Evolutionary conservation across 1,140 invertebrate genomes (phyloP), one percentile per base, ranked within the genome.

Genomic region (Tetramorium alpestre): DNA sequence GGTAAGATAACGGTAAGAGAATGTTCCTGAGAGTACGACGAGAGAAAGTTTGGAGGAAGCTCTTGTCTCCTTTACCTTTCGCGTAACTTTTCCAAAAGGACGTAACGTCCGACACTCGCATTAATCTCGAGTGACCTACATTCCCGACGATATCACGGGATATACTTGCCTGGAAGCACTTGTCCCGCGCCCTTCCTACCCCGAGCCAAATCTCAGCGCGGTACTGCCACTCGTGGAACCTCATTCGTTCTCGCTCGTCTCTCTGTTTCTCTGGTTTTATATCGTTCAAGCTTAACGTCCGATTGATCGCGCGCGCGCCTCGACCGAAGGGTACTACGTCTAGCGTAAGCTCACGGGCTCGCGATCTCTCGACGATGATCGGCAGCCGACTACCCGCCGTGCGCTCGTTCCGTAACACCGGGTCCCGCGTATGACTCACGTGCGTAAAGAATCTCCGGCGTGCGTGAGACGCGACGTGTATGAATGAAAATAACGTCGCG

Each of bases 401-500:
- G 51, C 10, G 28, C 73, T 47, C 22, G 28, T 18, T 69, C 75
- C 77, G 76, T 76, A 76, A 76, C 54, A 16, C 28, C 51, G 11
- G 4, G 33, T 22, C 64, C 49, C 38, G 56, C 41, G 25, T 41
- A 41, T 90, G 89, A 90, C 41, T 90, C 88, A 90, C 78, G 25
- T 73, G 67, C 47, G 85, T 28, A 77, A 73, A n/a, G 49, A 81
- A 85, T 88, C 69, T 69, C 58, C 22, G 41, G 54, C 67, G 49
- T 64, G 88, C 80, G 88, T 89, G 78, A 87, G 58, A 64, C 75
- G 60, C 41, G 11, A 49, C 25, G 51, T 44, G 49, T 13, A 85
- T 90, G 86, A 90, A 90, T 90, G 89, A 90, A 90, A 88, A 90
- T 86, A 86, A 84, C 69, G 56, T 49, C 58, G 58, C 75, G 86